Conservation (phyloP, 1,140 invertebrate species). For the Drosophila fuyamai region DNA sequence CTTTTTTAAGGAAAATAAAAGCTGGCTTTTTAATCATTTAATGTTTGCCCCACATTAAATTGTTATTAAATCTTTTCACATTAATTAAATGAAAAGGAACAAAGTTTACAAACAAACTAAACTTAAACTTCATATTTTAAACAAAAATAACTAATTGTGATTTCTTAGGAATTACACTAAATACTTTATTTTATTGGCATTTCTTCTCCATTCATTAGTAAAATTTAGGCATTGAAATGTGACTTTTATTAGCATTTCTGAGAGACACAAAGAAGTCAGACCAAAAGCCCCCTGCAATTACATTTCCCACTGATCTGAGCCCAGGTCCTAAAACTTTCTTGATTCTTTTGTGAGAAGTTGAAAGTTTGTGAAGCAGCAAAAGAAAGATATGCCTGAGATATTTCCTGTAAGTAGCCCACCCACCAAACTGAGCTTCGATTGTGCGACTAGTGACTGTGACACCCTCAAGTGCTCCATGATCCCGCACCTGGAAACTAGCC, state of each 20-base stretch:
- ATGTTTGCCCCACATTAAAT: too few species aligned
- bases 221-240: neutral
- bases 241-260: neutral
- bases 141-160: neutral
- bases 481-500: slow-evolving; percentile 38
- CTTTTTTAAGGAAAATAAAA: neutral
- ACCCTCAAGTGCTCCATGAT: neutral
- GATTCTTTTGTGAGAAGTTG: neutral
- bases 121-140: neutral
- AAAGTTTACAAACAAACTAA: neutral
- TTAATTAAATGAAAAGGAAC: neutral
- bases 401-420: neutral
- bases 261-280: neutral
- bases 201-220: too few species aligned
- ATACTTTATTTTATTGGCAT: neutral
- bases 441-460: neutral
- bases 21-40: too few species aligned
- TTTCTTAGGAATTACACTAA: neutral
- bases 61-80: too few species aligned
- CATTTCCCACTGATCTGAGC: neutral
- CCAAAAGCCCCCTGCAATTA: neutral
- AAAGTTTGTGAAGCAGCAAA: neutral
- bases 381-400: slow-evolving; percentile 3
- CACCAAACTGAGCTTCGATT: neutral
- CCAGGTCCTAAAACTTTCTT: neutral